Base-by-base conservation (phyloP, 2,888 invertebrate species). In the Rutpela maculata region DNA sequence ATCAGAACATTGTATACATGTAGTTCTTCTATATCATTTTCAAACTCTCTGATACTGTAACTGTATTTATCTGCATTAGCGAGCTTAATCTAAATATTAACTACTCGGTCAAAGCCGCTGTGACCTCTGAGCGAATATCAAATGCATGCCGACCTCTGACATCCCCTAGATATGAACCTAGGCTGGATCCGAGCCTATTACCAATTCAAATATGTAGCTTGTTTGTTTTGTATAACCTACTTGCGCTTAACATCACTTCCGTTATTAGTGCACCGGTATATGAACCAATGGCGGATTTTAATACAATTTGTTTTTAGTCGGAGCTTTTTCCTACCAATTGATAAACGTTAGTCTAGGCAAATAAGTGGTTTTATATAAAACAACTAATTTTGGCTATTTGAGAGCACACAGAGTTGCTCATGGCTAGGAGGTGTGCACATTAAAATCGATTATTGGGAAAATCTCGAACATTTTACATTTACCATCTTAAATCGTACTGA, bases 201-300 rank as follows among this genome's bases (percentile, higher is more conserved):
- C 82, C 84, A 83, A 84, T 82, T 84, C 84, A 84, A 84, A 84
- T 84, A 79, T 77, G 76, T 78, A 81, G 77, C 72, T 78, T 77
- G 80, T 76, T 82, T 79, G 79, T 83, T 82, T 82, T 82, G 82
- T 82, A 80, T 82, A 80, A 80, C 81, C 79, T 77, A 80, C 73
- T n/a, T 74, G 74, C 72, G 75, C 75, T 60, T 50, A 26, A 68
- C 74, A 74, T 74, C 75, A 62, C 68, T 75, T 72, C 63, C 60
- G 35, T 22, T 72, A 72, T 72, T 72, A 72, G 17, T 63, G 18
- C 22, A 59, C 35, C 35, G 19, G 15, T 43, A 62, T 72, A 59
- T 35, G 35, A 17, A 10, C 63, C 38, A 63, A 72, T 50, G 50
- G 50, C 50, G 50, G 1, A 0, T n/a, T 35, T 35, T 35, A 35